Evolutionary conservation across 2,888 invertebrate genomes (phyloP), one percentile per base, ranked within the genome.

Genomic region (Bellardia pandia): DNA sequence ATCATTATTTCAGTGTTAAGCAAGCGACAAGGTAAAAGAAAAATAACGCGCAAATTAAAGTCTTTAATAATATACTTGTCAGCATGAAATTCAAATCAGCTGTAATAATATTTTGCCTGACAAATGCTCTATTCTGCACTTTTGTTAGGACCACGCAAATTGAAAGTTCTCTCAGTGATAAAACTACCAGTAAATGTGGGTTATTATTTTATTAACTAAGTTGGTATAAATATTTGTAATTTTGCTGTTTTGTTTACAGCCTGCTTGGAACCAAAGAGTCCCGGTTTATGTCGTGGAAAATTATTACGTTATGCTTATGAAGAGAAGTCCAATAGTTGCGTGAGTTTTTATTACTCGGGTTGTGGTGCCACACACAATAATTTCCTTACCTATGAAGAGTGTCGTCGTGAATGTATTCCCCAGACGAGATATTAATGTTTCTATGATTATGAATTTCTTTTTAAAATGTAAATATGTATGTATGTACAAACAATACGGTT

Each of bases 301-400:
- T 89, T 91, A 2, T 60, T 92, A 48, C 92, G 92, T 40, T 92
- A 92, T 85, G 92, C 93, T 4, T 92, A 90, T 79, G 90, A 92
- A 79, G 87, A 88, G 58, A 82, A 90, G 13, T 90, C 92, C 9
- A 90, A 88, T 4, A 92, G 91, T 71, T 92, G 92, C 77, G 90
- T 92, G 64, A 92, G 91, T 66, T 92, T 92, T 88, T 91, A 90
- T 71, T 92, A 92, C 69, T 91, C 91, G 23, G 92, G 92, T 13
- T 92, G 92, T 23, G 91, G 87, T n/a, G 89, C 91, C 4, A 91
- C 90, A 45, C 89, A 89, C 1, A 92, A 92, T 58, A 91, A 92
- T 79, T 92, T 92, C 45, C 86, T 92, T 13, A 92, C 92, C 77
- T 92, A 88, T 68, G 92, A 92, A 85, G 92, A 92, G 81, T 92